phyloP scores from a whole-genome alignment of 2,797 vertebrate species.

The Fistularia commersonii region DNA sequence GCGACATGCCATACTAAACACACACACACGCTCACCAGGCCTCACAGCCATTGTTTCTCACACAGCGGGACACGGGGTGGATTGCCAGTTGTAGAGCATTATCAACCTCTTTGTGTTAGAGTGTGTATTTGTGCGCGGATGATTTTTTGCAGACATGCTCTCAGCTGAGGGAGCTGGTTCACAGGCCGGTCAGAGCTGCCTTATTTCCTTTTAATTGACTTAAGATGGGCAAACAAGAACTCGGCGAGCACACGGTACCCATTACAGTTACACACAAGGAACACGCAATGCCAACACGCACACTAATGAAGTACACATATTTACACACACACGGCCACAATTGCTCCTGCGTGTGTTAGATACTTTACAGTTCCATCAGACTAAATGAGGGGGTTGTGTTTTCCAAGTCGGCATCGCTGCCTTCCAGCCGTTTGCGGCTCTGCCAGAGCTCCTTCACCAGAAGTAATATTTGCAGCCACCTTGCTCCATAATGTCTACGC shows the following conservation, averaged over 20 bases:
- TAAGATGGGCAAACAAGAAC: conserved; percentile 96
- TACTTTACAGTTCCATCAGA: conserved; percentile 51
- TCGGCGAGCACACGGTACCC: conserved; percentile 83
- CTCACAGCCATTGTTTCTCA: conserved; percentile 58
- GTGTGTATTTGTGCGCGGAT: conserved; percentile 25
- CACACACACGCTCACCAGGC: conserved; percentile 7
- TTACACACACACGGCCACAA: conserved; percentile 38
- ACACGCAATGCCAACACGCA: conserved; percentile 48
- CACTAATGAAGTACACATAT: conserved; percentile 53
- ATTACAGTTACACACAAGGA: conserved; percentile 65
- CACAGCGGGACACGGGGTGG: conserved; percentile 54
- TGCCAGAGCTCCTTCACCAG: conserved; percentile 25
- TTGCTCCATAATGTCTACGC: conserved; percentile 8
- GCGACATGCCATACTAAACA: conserved; percentile 29
- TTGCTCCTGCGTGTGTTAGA: conserved; percentile 52
- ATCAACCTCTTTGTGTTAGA: conserved; percentile 48
- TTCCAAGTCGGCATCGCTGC: conserved; percentile 35
- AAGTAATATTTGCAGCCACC: conserved; percentile 16
- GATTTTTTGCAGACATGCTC: conserved; percentile 60
- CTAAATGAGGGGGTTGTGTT: conserved; percentile 49
- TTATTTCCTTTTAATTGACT: conserved; percentile 98
- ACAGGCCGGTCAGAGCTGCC: conserved; percentile 89
- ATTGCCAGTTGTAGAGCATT: conserved; percentile 69
- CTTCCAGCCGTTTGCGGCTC: conserved; percentile 24
- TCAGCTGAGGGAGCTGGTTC: conserved; percentile 91